Evolutionary conservation across 2,888 invertebrate genomes (phyloP).

Genomic region (Geophilus truncorum): DNA sequence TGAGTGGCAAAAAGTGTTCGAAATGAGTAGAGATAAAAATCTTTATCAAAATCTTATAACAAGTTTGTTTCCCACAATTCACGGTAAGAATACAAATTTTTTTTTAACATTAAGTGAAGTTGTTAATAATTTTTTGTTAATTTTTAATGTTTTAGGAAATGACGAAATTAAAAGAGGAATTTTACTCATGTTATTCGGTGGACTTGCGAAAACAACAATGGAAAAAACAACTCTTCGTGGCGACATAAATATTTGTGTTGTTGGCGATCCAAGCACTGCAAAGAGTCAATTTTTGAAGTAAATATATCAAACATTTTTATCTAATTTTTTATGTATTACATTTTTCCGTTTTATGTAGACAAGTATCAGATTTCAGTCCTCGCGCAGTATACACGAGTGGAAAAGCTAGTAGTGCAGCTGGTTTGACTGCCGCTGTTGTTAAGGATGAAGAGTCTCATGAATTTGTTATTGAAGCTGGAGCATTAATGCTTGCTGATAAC

Average conservation of each 20-base stretch:
- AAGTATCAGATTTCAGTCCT: slow-evolving; percentile 83
- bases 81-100: too few species aligned
- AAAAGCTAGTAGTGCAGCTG: slow-evolving; percentile 95
- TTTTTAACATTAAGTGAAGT: too few species aligned
- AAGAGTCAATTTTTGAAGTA: slow-evolving; percentile 96
- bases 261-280: slow-evolving; percentile 98
- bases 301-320: slow-evolving; percentile 50
- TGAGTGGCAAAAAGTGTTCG: slow-evolving; percentile 92
- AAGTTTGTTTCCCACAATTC: slow-evolving; percentile 91
- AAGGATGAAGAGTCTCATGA: slow-evolving; percentile 96
- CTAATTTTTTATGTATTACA: background rate
- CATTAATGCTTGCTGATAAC: slow-evolving; percentile 97
- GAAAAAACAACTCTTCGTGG: slow-evolving; percentile 90
- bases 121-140: background rate
- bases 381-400: slow-evolving; percentile 97
- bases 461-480: slow-evolving; percentile 99
- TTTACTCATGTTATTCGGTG: slow-evolving; percentile 92
- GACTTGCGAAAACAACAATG: slow-evolving; percentile 87
- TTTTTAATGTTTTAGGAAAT: slow-evolving; percentile 56
- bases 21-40: slow-evolving; percentile 90
- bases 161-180: slow-evolving; percentile 89
- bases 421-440: slow-evolving; percentile 97
- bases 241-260: slow-evolving; percentile 95
- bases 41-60: slow-evolving; percentile 84
- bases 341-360: slow-evolving; percentile 36